phyloP scores from a whole-genome alignment of 2,888 invertebrate species.

The Heterodera filipjevi region DNA sequence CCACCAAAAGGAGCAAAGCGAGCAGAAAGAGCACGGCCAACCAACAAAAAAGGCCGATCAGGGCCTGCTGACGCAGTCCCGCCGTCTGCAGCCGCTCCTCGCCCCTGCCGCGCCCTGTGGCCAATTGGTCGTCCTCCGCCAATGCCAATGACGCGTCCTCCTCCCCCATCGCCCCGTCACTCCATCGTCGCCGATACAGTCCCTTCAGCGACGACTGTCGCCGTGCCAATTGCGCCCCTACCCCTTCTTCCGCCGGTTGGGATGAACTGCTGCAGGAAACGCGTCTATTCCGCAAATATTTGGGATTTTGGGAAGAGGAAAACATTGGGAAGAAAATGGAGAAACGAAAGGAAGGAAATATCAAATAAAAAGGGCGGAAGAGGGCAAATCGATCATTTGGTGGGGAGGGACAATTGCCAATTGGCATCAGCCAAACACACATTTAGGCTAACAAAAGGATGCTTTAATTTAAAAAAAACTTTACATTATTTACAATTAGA shows the following conservation, averaged over 20 bases:
- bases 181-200: neutral
- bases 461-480: neutral
- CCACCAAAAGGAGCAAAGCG: slow-evolving; percentile 50
- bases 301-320: slow-evolving; percentile 8
- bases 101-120: neutral
- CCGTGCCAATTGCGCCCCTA: neutral
- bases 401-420: neutral
- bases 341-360: neutral
- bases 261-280: neutral
- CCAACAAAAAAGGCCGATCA: slow-evolving; percentile 45
- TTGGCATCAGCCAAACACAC: slow-evolving; percentile 2
- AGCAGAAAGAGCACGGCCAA: slow-evolving; percentile 45
- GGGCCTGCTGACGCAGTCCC: slow-evolving; percentile 40
- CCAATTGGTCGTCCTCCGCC: neutral
- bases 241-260: neutral
- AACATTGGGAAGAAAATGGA: neutral
- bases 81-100: slow-evolving; percentile 37
- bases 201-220: neutral
- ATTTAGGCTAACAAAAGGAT: neutral
- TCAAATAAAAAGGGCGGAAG: neutral
- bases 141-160: neutral
- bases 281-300: slow-evolving; percentile 19
- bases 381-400: slow-evolving; percentile 8
- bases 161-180: neutral
- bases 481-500: slow-evolving; percentile 4